Percentiles rank a stretch among this genome's conserved stretches.
These are phyloP conservation scores for Drosophila koepferae DNA, from an alignment of 2,888 invertebrate genomes.

Conservation along the genomic window DNA sequence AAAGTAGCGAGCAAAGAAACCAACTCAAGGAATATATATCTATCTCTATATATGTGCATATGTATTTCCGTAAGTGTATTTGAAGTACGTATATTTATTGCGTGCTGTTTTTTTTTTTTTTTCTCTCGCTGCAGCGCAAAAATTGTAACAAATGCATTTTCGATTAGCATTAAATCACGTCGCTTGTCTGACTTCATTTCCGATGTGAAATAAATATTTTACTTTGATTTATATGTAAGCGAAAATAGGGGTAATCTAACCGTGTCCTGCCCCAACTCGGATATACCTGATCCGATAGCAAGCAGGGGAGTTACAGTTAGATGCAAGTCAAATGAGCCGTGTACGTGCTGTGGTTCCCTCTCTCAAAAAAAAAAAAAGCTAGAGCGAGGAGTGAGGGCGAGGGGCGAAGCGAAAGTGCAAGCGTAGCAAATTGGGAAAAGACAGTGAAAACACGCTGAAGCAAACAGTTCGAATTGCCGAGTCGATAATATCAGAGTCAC, in stretches of 20 bases:
- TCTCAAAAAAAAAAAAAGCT: not conserved
- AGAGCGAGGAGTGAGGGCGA: too few species aligned
- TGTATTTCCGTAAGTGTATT: slow-evolving; percentile 4
- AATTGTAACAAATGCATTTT: slow-evolving; percentile 73
- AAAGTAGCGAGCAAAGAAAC: slow-evolving; percentile 28
- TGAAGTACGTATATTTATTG: slow-evolving; percentile 31
- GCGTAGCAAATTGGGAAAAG: not conserved
- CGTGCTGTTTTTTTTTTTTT: not conserved
- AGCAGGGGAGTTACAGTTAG: slow-evolving; percentile 11
- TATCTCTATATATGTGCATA: not conserved
- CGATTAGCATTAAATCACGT: slow-evolving; percentile 77
- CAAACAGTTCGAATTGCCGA: not conserved
- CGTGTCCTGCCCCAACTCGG: not conserved
- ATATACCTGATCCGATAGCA: slow-evolving; percentile 8
- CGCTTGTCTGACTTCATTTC: slow-evolving; percentile 66
- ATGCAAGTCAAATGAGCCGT: slow-evolving; percentile 57
- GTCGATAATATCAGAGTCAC: not conserved
- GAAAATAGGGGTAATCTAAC: slow-evolving; percentile 2
- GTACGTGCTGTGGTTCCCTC: slow-evolving; percentile 44
- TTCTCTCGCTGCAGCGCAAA: slow-evolving; percentile 6
- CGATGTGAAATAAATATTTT: slow-evolving; percentile 68
- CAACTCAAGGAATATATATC: slow-evolving; percentile 16
- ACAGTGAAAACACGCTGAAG: not conserved
- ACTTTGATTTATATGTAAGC: slow-evolving; percentile 63
- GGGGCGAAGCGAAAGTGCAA: not conserved